Evolutionary conservation across 2,888 invertebrate genomes (phyloP).

Genomic region (Colostygia pectinataria): DNA sequence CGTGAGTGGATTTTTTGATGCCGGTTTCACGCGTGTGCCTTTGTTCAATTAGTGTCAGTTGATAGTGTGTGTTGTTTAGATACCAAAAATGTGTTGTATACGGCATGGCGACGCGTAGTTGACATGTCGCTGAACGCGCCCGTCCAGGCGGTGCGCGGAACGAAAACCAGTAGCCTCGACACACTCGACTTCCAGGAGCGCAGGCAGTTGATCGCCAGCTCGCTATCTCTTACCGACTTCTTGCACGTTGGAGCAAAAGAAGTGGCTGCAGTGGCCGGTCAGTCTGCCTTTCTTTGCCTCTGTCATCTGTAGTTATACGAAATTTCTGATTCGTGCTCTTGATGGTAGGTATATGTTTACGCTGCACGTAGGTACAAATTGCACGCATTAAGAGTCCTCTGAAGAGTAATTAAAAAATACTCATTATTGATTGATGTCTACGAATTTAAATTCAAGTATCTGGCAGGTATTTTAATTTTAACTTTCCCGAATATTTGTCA

Average conservation of each 20-base stretch:
- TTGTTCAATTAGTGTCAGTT: constrained; percentile 68
- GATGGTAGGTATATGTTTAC: constrained; percentile 39
- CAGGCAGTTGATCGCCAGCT: constrained; percentile 93
- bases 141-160: constrained; percentile 79
- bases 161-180: constrained; percentile 92
- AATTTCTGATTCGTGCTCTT: constrained; percentile 57
- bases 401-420: constrained; percentile 27
- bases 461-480: too few species aligned
- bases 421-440: constrained; percentile 5
- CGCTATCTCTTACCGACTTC: constrained; percentile 93
- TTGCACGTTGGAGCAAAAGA: constrained; percentile 87
- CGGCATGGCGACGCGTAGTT: constrained; percentile 76
- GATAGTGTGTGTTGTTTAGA: constrained; percentile 59
- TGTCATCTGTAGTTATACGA: constrained; percentile 70
- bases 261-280: constrained; percentile 79
- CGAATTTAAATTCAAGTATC: not conserved
- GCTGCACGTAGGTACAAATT: constrained; percentile 30
- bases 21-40: constrained; percentile 63
- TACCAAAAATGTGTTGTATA: constrained; percentile 58
- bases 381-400: constrained; percentile 29
- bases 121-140: constrained; percentile 81
- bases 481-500: too few species aligned
- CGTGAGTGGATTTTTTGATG: constrained; percentile 51
- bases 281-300: constrained; percentile 54
- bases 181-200: constrained; percentile 96